These are phyloP conservation scores for Ormyrus labotus DNA, from an alignment of 2,888 invertebrate species.

Conservation along the genomic window DNA sequence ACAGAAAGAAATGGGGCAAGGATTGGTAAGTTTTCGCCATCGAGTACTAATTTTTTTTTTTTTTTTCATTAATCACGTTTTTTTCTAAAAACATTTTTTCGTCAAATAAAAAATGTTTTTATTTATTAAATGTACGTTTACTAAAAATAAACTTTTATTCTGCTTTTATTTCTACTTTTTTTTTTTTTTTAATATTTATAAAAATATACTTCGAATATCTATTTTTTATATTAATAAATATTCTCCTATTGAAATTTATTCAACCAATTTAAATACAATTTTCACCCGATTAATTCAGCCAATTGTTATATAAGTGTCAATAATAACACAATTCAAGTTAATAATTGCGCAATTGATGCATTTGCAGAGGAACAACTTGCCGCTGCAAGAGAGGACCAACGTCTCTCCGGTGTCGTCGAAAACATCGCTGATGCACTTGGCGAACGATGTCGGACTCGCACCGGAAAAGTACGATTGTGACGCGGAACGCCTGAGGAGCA, in stretches of 20 bases:
- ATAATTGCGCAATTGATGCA: not conserved
- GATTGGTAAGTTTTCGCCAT: conserved; percentile 68
- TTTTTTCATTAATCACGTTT: too few relatives aligned
- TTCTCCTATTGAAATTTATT: not conserved
- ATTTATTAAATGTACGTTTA: too few relatives aligned
- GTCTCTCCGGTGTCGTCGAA: conserved; percentile 71
- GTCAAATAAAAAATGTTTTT: too few relatives aligned
- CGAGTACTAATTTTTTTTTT: not conserved
- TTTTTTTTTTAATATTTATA: not conserved
- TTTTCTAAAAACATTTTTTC: too few relatives aligned
- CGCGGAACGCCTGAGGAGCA: conserved; percentile 80
- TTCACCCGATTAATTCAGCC: not conserved
- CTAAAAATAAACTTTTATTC: too few relatives aligned
- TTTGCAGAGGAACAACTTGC: conserved; percentile 70
- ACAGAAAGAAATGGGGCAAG: conserved; percentile 74
- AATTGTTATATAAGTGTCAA: too few relatives aligned
- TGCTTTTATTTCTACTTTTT: too few relatives aligned
- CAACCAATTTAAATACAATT: too few relatives aligned
- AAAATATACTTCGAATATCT: not conserved
- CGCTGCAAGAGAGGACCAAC: conserved; percentile 73
- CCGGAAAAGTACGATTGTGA: conserved; percentile 78
- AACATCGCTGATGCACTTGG: conserved; percentile 67
- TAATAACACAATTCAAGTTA: too few relatives aligned
- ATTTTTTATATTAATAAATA: not conserved
- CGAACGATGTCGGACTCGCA: conserved; percentile 68